phyloP scores from a whole-genome alignment of 2,113 vertebrate genomes.

The Eidolon helvum region DNA sequence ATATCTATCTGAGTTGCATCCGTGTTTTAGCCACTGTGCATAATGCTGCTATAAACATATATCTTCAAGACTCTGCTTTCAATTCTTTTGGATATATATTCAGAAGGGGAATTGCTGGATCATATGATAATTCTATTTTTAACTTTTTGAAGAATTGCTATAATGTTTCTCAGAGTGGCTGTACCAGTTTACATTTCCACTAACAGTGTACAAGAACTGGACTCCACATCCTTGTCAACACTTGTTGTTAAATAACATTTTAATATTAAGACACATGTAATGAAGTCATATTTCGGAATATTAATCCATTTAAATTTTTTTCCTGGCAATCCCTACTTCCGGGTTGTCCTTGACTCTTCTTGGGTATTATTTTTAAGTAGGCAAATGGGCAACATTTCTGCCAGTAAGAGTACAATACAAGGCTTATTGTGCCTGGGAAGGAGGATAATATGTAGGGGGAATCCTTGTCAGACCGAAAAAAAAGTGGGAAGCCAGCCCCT shows the following conservation, averaged over 20 bases:
- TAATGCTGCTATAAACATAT: not conserved
- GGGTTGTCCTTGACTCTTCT: not conserved
- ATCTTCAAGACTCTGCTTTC: not conserved
- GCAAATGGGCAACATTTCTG: not conserved
- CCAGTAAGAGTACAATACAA: not conserved
- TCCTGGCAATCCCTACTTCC: not conserved
- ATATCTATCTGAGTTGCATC: not conserved
- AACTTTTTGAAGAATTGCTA: not conserved
- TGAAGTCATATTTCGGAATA: constrained; percentile 7
- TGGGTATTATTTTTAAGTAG: not conserved
- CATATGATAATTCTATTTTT: not conserved
- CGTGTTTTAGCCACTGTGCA: not conserved
- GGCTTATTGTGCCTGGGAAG: not conserved
- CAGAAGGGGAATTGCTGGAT: not conserved
- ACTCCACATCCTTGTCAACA: not conserved
- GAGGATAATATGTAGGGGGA: not conserved
- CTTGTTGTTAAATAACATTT: not conserved
- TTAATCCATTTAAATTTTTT: constrained; percentile 4
- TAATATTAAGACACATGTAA: not conserved
- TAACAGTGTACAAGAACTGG: not conserved
- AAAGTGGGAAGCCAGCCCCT: not conserved
- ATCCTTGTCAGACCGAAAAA: not conserved
- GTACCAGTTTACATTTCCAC: not conserved
- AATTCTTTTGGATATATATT: not conserved
- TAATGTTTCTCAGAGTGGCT: not conserved